Percentiles rank a stretch among this genome's conserved stretches.
phyloP scores from a whole-genome alignment of 2,888 invertebrate species.

The Eupsilia transversa region DNA sequence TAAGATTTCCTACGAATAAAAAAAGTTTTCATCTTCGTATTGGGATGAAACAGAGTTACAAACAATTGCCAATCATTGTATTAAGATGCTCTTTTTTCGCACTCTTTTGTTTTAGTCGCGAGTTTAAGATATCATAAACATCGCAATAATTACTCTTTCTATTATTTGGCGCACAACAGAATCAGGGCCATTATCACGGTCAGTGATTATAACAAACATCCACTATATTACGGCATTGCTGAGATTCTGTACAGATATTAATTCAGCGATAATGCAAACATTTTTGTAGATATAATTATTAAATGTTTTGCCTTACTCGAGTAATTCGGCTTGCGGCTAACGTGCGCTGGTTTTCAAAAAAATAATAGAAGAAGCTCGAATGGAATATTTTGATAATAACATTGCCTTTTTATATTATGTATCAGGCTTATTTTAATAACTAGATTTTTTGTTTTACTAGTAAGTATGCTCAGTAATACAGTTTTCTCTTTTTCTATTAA shows the following conservation, averaged over 20 bases:
- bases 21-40: constrained; percentile 11
- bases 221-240: constrained; percentile 25
- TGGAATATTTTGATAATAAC: constrained; percentile 55
- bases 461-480: not conserved
- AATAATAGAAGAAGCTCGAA: constrained; percentile 54
- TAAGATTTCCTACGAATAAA: constrained; percentile 1
- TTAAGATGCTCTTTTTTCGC: not conserved
- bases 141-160: constrained; percentile 14
- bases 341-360: constrained; percentile 47
- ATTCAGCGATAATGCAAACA: constrained; percentile 46
- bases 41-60: constrained; percentile 4
- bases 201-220: constrained; percentile 34
- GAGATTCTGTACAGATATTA: constrained; percentile 35
- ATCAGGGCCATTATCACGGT: constrained; percentile 56
- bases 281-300: constrained; percentile 57
- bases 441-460: constrained; percentile 8
- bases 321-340: constrained; percentile 22
- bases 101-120: not conserved
- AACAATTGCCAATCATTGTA: constrained; percentile 24
- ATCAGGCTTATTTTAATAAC: constrained; percentile 16
- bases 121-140: constrained; percentile 1
- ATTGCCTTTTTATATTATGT: constrained; percentile 32
- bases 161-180: constrained; percentile 19
- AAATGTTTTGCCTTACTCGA: constrained; percentile 39
- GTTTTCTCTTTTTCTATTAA: constrained; percentile 21